Percentiles rank a stretch among this genome's conserved stretches.
Evolutionary conservation across 2,113 vertebrate species (phyloP).

Genomic region (Dipodomys stephensi): DNA sequence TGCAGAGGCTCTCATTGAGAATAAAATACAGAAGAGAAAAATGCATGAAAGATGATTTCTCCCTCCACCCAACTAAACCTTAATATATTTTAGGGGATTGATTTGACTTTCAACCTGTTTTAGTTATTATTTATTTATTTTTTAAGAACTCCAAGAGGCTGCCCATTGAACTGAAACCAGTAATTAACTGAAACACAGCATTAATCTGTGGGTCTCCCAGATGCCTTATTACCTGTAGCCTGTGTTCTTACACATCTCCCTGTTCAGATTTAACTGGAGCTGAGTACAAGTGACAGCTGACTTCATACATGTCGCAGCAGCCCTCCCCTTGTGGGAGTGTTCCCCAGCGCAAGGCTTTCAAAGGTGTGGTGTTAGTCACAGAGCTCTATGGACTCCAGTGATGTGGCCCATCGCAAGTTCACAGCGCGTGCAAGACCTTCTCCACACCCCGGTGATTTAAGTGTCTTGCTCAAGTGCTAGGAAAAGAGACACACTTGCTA

Average conservation of each 20-base stretch:
- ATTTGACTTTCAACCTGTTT: neutral
- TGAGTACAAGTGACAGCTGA: constrained; percentile 8
- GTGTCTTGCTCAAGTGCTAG: neutral
- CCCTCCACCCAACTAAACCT: neutral
- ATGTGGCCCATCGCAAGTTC: neutral
- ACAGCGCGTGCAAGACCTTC: neutral
- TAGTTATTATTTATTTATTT: too few species aligned
- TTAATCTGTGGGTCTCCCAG: neutral
- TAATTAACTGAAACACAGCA: neutral
- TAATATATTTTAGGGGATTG: neutral
- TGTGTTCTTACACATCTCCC: neutral
- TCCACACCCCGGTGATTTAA: neutral
- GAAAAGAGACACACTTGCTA: neutral
- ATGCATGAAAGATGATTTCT: neutral
- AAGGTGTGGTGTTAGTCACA: neutral
- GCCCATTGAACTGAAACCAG: neutral
- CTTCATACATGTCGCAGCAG: neutral
- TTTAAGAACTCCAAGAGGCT: neutral
- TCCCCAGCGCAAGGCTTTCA: neutral
- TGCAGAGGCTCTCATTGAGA: neutral
- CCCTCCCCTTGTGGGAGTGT: neutral
- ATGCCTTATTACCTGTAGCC: neutral
- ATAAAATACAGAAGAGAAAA: neutral
- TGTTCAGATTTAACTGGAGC: neutral
- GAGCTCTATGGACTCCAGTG: neutral